Conservation (phyloP, 1,140 invertebrate species). For the Sesamia nonagrioides region DNA sequence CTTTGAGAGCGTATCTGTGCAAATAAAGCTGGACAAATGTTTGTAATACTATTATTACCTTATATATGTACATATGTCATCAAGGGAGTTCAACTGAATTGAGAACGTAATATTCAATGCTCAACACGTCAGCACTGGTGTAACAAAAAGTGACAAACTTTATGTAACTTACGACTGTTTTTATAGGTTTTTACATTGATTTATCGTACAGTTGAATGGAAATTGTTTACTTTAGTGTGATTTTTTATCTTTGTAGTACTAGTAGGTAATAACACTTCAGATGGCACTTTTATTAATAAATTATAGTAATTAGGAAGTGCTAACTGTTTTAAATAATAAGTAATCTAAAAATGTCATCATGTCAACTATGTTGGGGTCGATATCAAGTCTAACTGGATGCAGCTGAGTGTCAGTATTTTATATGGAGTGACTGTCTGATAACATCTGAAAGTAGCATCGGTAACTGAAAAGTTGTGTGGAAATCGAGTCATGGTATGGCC, state of each 20-base stretch:
- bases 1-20: conserved; percentile 51
- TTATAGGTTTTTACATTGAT: background rate
- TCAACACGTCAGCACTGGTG: background rate
- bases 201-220: background rate
- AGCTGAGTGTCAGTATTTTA: too few relatives aligned
- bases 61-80: conserved; percentile 32
- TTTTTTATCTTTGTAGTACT: background rate
- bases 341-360: too few relatives aligned
- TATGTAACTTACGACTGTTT: background rate
- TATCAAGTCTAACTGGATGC: too few relatives aligned
- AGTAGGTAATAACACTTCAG: too few relatives aligned
- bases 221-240: background rate
- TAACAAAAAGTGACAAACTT: conserved; percentile 1
- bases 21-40: conserved; percentile 54
- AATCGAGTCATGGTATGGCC: too few relatives aligned
- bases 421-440: too few relatives aligned
- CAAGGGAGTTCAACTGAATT: conserved; percentile 20
- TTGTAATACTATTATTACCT: conserved; percentile 44
- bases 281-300: too few relatives aligned
- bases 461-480: too few relatives aligned
- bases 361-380: too few relatives aligned
- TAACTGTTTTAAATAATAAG: too few relatives aligned
- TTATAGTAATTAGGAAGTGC: too few relatives aligned
- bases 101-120: background rate
- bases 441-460: too few relatives aligned